phyloP scores from a whole-genome alignment of 2,797 vertebrate genomes.

The Antennarius maculatus region DNA sequence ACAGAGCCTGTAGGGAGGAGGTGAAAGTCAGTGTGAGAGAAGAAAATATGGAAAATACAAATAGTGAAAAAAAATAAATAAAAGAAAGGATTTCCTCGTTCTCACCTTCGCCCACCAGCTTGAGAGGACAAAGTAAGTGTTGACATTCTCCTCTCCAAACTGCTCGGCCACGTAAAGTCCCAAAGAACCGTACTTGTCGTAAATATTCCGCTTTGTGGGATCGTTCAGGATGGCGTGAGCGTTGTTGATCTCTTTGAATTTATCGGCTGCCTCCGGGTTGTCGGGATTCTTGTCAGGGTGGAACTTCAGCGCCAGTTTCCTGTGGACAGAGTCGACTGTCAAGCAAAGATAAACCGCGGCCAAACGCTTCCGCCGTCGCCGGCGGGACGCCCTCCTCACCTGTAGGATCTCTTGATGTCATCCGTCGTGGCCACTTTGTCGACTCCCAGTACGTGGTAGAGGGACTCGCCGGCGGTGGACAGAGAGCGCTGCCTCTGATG shows the following conservation, averaged over 20 bases:
- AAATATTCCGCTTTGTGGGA: conserved; percentile 96
- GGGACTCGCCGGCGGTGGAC: conserved; percentile 95
- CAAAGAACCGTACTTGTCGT: conserved; percentile 97
- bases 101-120: conserved; percentile 99
- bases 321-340: conserved; percentile 46
- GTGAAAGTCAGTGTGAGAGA: conserved; percentile 1
- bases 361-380: neutral
- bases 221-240: conserved; percentile 96
- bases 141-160: conserved; percentile 99
- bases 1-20: conserved; percentile 87
- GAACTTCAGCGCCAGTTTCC: conserved; percentile 97
- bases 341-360: neutral
- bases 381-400: conserved; percentile 78
- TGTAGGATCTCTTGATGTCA: conserved; percentile 97
- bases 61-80: neutral
- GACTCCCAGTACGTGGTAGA: conserved; percentile 92
- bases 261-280: conserved; percentile 95
- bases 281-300: conserved; percentile 99
- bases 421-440: conserved; percentile 95
- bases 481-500: conserved; percentile 97
- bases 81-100: neutral
- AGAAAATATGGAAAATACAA: neutral
- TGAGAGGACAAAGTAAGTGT: conserved; percentile 98
- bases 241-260: conserved; percentile 99
- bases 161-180: conserved; percentile 98